Conservation (phyloP, 2,113 vertebrate species). For the Pardalotus punctatus region DNA sequence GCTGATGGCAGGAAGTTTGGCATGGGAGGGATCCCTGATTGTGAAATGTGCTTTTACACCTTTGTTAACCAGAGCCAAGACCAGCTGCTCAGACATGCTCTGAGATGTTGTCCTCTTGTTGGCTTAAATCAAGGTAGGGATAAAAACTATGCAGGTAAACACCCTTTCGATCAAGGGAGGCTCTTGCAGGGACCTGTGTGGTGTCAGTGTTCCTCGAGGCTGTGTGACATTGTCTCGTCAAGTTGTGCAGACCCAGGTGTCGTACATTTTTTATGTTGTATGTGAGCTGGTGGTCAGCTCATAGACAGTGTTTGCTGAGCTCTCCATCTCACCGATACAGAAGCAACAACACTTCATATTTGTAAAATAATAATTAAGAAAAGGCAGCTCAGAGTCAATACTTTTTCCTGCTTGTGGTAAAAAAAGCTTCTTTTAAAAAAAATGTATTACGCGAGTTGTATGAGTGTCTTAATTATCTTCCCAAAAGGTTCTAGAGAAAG, state of each 20-base stretch:
- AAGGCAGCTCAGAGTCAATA: background rate
- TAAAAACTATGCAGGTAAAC: background rate
- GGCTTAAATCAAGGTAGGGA: background rate
- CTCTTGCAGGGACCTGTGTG: background rate
- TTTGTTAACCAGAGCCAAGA: background rate
- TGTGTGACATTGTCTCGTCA: fast-evolving
- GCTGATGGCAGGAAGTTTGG: background rate
- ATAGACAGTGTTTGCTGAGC: background rate
- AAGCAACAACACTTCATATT: background rate
- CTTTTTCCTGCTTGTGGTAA: background rate
- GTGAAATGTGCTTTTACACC: background rate
- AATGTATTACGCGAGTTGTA: background rate
- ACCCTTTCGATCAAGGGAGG: background rate
- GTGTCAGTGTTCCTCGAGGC: background rate
- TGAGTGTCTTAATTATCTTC: background rate
- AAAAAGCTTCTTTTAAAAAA: background rate
- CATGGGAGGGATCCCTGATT: conserved; percentile 26
- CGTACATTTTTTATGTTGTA: fast-evolving
- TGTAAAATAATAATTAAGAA: background rate
- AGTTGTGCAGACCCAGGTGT: background rate
- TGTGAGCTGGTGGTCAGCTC: background rate
- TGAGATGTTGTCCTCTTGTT: background rate
- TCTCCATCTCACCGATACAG: background rate
- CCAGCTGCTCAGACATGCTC: background rate
- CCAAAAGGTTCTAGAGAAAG: background rate